Evolutionary conservation across 2,888 invertebrate genomes (phyloP).

Genomic region (Phyllotreta striolata): DNA sequence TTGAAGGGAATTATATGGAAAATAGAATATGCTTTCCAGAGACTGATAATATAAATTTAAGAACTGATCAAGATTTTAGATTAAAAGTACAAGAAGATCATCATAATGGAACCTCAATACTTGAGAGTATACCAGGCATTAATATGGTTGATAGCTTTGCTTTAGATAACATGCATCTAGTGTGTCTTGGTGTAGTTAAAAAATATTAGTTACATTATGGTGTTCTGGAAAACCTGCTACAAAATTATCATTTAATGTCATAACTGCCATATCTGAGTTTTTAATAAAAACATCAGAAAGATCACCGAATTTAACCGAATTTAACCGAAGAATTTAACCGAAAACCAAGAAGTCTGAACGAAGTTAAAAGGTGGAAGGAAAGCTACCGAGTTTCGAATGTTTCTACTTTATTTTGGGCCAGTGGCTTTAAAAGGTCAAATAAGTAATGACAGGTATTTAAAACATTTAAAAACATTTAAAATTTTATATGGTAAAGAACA

Average conservation of each 20-base stretch:
- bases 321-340: conserved; percentile 29
- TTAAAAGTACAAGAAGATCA: conserved; percentile 34
- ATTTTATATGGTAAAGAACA: conserved; percentile 29
- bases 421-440: conserved; percentile 25
- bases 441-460: conserved; percentile 19
- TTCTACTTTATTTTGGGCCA: conserved; percentile 29
- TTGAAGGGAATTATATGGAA: conserved; percentile 22
- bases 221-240: conserved; percentile 29
- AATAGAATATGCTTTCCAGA: conserved; percentile 34
- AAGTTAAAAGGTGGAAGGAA: conserved; percentile 33
- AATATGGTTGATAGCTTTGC: conserved; percentile 38
- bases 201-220: conserved; percentile 25
- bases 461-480: conserved; percentile 29
- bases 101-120: conserved; percentile 33
- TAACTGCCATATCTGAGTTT: conserved; percentile 23
- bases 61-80: conserved; percentile 35
- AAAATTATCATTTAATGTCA: conserved; percentile 18
- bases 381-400: conserved; percentile 25
- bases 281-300: no score
- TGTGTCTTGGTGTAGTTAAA: conserved; percentile 28
- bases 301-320: conserved; percentile 7
- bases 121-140: conserved; percentile 35
- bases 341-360: conserved; percentile 26
- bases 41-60: conserved; percentile 26
- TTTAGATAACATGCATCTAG: conserved; percentile 41